Evolutionary conservation across 2,797 vertebrate genomes (phyloP).

Genomic region (Mormyrops boulengeri): DNA sequence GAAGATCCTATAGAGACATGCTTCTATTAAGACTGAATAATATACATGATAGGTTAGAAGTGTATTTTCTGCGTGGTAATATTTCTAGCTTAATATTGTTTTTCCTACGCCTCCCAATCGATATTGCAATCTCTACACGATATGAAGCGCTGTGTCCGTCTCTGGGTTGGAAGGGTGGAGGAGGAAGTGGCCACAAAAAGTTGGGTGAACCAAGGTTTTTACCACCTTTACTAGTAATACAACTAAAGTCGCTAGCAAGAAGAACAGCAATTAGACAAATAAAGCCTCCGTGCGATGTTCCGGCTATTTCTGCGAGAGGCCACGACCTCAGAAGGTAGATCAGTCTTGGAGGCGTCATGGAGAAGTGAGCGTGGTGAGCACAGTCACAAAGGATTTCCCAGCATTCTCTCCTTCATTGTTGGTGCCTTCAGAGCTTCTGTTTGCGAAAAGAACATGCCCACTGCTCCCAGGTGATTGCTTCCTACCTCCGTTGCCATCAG

Average conservation of each 20-base stretch:
- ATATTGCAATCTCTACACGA: neutral
- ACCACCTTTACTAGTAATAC: neutral
- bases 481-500: neutral
- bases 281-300: neutral
- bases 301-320: neutral
- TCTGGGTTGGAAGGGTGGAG: neutral
- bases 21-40: conserved; percentile 8
- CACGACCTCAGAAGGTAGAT: neutral
- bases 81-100: conserved; percentile 11
- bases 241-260: neutral
- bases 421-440: neutral
- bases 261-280: neutral
- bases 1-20: conserved; percentile 3
- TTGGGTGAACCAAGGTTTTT: neutral
- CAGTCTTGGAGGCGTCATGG: neutral
- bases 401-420: neutral
- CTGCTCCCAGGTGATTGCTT: neutral
- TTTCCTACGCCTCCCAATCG: neutral
- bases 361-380: neutral
- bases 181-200: neutral
- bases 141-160: neutral
- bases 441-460: neutral
- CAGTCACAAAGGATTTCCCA: neutral
- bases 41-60: conserved; percentile 9
- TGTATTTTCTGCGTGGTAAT: neutral